Evolutionary conservation across 1,140 invertebrate species (phyloP), one percentile per base, ranked within the genome.

Genomic region (Sycophila sp.): DNA sequence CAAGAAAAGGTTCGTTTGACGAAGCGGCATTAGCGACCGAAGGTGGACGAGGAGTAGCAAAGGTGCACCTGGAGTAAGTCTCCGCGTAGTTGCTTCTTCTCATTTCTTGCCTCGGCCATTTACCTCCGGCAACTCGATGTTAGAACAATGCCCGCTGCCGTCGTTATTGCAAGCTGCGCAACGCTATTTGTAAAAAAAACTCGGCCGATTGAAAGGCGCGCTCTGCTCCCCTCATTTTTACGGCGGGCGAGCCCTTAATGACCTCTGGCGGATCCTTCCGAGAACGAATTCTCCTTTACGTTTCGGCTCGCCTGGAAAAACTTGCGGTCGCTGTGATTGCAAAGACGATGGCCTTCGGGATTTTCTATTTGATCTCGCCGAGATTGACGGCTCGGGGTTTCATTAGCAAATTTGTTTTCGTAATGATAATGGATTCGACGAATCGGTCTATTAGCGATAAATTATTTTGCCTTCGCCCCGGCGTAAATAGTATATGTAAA

Each of bases 1-100:
- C 45, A 53, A 69, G 66, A 69, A 53, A 60, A 63, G 19, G 40
- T 56, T 71, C 69, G 69, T 64, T 71, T 71, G 67, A 62, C 67
- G 49, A 69, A 38, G 66, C 45, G 47, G 56, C 56, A 69, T 69
- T 69, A 69, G 56, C 19, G 24, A 49, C 19, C 28, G 15, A 15
- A 24, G 28, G 26, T 47, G 8, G 45, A 17, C 15, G 10, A 6
- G n/a, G 10, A 47, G 45, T 13, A 42, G 40, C n/a, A n/a, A n/a
- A n/a, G n/a, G n/a, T n/a, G n/a, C n/a, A n/a, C n/a, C n/a, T n/a
- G n/a, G 36, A 40, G 40, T 17, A 17, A 42, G 40, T 17, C 11
- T 19, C n/a, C n/a, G 42, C 7, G n/a, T n/a, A 8, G 40, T 13
- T 45, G 40, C 40, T 45, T n/a, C 40, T 38, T 55, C 36, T 26